Percentiles rank a stretch among this genome's conserved stretches.
phyloP scores from a whole-genome alignment of 1,140 invertebrate species.

The Listronotus oregonensis region DNA sequence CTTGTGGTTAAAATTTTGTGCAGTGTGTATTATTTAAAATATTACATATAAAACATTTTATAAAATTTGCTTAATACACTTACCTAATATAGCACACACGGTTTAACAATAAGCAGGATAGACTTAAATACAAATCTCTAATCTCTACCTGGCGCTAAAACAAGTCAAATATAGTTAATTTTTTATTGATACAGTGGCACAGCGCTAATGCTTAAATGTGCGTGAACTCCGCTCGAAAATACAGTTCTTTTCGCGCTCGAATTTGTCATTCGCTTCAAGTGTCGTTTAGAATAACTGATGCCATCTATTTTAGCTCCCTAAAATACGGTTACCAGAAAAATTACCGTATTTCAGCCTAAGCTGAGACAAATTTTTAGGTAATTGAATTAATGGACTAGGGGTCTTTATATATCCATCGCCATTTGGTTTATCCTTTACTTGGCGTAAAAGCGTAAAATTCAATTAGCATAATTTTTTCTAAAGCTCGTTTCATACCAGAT shows the following conservation, averaged over 20 bases:
- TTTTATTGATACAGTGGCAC: conserved; percentile 24
- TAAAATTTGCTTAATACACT: too few species aligned
- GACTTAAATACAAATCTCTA: too few species aligned
- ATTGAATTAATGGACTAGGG: conserved; percentile 27
- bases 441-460: too few species aligned
- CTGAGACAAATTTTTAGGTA: conserved; percentile 28
- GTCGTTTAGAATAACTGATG: conserved; percentile 31
- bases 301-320: conserved; percentile 22
- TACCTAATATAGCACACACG: too few species aligned
- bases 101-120: too few species aligned
- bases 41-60: too few species aligned
- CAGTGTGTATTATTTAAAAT: too few species aligned
- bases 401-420: neutral
- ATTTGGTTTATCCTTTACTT: too few species aligned
- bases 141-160: too few species aligned
- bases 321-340: conserved; percentile 28
- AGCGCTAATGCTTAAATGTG: conserved; percentile 32
- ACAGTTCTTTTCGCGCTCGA: conserved; percentile 30
- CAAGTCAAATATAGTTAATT: conserved; percentile 2
- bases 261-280: conserved; percentile 34
- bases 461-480: too few species aligned
- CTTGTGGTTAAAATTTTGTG: too few species aligned
- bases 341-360: conserved; percentile 30
- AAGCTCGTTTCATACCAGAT: too few species aligned
- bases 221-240: conserved; percentile 29